Base-by-base conservation (phyloP, 1,140 invertebrate species). In the Caenorhabditis inopinata region DNA sequence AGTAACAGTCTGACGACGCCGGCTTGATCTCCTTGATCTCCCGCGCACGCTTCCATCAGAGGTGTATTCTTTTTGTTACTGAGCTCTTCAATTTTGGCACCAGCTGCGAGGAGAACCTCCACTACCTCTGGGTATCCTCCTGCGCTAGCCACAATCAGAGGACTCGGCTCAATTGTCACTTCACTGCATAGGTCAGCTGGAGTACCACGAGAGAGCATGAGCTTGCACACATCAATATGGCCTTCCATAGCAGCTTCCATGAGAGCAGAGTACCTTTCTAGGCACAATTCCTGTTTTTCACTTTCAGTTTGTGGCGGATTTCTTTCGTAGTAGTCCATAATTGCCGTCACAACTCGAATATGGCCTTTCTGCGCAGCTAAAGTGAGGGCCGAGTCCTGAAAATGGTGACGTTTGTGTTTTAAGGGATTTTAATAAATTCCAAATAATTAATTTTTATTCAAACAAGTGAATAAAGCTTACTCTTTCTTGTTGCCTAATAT, bases 181-280 rank as follows among this genome's bases (percentile, higher is more conserved):
- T 74, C 7, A 14, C 3, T 11, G 35, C 1, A 27, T 11, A 74
- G 16, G 9, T 48, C 45, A 12, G 47, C n/a, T 11, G 74, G 74
- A 9, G 58, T 68, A 38, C 58, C 58, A 18, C 58, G 58, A 6
- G 32, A 68, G 9, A 68, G 14, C 32, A 68, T 21, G 1, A 46
- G 45, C n/a, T 75, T 75, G 21, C 46, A 49, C 53, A 68, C 80
- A 80, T 91, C 90, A 16, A 90, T 88, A 89, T 99, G 96, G 2
- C 97, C 97, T 91, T 99, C 97, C 96, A 99, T 99, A 35, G 95
- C 97, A 25, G 97, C 96, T 90, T 99, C 97, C 96, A 99, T 98
- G 2, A 99, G 90, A 27, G 97, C 96, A 1, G 96, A 98, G 90
- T 99, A 96, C 96, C 99, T 97, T 90, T 99, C 97, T 1, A 42